These are phyloP conservation scores for Abscondita cerata DNA, from an alignment of 2,888 invertebrate species.

Conservation along the genomic window DNA sequence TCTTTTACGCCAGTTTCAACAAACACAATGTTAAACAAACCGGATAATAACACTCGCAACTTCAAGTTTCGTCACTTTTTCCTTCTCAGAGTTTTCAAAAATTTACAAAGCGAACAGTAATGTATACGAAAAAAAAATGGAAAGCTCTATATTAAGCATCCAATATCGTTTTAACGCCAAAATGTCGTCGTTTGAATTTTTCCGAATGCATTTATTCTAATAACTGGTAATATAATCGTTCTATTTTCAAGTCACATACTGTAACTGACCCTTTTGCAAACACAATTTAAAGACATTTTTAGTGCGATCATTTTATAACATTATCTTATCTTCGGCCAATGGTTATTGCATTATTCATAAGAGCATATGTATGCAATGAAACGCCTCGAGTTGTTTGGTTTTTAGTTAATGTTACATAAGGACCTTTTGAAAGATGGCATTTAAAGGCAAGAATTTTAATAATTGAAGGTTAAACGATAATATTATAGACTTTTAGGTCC, in stretches of 20 bases:
- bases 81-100: conserved; percentile 21
- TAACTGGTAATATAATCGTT: neutral
- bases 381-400: too few species aligned
- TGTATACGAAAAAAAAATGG: neutral
- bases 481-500: conserved; percentile 35
- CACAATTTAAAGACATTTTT: conserved; percentile 3
- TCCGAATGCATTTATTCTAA: neutral
- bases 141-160: neutral
- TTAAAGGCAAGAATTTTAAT: conserved; percentile 31
- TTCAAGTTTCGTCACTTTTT: conserved; percentile 29
- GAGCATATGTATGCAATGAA: conserved; percentile 1
- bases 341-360: conserved; percentile 12
- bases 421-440: conserved; percentile 32
- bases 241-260: conserved; percentile 7
- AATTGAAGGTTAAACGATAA: conserved; percentile 35
- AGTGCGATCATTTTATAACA: conserved; percentile 4
- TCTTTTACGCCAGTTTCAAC: conserved; percentile 15
- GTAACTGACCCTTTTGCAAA: conserved; percentile 9
- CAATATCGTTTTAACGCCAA: neutral
- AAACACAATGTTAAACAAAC: conserved; percentile 24
- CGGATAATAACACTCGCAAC: conserved; percentile 30
- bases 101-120: neutral
- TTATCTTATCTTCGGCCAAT: conserved; percentile 2
- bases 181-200: neutral
- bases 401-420: conserved; percentile 12